Evolutionary conservation across 2,888 invertebrate genomes (phyloP), one percentile per base, ranked within the genome.

Genomic region (Latrodectus elegans): DNA sequence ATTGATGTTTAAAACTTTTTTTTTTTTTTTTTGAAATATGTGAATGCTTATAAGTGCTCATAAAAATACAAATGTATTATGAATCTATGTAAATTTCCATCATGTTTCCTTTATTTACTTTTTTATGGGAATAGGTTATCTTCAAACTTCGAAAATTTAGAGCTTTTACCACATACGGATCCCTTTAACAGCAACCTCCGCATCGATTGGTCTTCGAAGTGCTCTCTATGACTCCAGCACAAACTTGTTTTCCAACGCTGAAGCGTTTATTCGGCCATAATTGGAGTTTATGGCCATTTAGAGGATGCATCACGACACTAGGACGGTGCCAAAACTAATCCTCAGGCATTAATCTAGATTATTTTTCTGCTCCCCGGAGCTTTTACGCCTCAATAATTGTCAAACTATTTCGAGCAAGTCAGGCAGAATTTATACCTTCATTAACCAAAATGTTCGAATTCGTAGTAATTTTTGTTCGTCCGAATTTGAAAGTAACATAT

Each of bases 231-330:
- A 81, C 81, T 67, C 26, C 22, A 26, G 65, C 81, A 53, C 17
- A 74, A 81, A 81, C 74, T 81, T 81, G 81, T 81, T 81, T 81
- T 81, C 81, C 67, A 49, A 15, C 81, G 55, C 12, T 53, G 67
- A 81, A 73, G 81, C 81, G 74, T 81, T 81, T 81, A 74, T 73
- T 67, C 53, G 74, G 10, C 73, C 81, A 81, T 81, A 81, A 81
- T 81, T 81, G 81, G 81, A 74, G 73, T 81, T 81, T 81, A 81
- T 81, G 81, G 73, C 74, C 81, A 67, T 81, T 81, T 74, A 81
- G 53, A 53, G 72, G 65, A 73, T 49, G 65, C 80, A 80, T 73
- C 64, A 73, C 67, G 81, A 74, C 81, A 81, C 81, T 67, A 51
- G 67, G 26, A 26, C 67, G 38, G 73, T 15, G 26, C 53, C 55